Base-by-base conservation (phyloP, 1,140 invertebrate genomes). In the Chionoecetes opilio region DNA sequence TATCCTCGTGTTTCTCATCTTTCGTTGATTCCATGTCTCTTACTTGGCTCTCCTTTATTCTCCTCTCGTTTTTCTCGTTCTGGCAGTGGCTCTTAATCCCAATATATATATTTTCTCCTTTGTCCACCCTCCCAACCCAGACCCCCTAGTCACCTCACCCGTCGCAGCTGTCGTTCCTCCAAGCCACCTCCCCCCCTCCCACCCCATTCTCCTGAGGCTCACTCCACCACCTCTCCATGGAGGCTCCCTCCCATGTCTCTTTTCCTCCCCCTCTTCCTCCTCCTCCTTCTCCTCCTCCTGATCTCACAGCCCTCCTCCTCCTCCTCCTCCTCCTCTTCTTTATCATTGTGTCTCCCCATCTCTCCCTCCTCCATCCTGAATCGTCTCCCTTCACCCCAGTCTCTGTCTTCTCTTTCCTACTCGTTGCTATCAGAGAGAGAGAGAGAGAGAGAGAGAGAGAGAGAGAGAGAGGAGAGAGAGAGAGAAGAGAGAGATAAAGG, bases 391-490 rank as follows among this genome's bases (percentile, higher is more conserved):
- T 53, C 46, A 53, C 46, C 46, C 9, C 46, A 53, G 46, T 9
- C 46, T 53, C 46, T 53, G 11, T 53, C 46, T 53, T 53, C 46
- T 53, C 46, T 53, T 17, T 53, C 46, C 21, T 17, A 14, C 46
- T 53, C 46, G 11, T 17, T 53, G n/a, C 46, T 53, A 9, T 53
- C 46, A 75, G 63, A 75, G 63, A 75, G 63, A 75, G 63, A 75
- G 63, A 75, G 63, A 75, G 63, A 75, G 63, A 75, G 63, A 75
- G 63, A 75, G 63, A 75, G 63, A 75, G 63, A 75, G 63, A 75
- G 63, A 75, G 63, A 75, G 63, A 75, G 63, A 75, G 63, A 75
- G 41, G 14, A 14, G 14, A 14, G 14, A 14, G 14, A 14, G n/a
- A n/a, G n/a, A n/a, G n/a, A n/a, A n/a, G n/a, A n/a, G n/a, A n/a